Base-by-base conservation (phyloP, 2,113 vertebrate genomes). In the Phrynosoma platyrhinos region DNA sequence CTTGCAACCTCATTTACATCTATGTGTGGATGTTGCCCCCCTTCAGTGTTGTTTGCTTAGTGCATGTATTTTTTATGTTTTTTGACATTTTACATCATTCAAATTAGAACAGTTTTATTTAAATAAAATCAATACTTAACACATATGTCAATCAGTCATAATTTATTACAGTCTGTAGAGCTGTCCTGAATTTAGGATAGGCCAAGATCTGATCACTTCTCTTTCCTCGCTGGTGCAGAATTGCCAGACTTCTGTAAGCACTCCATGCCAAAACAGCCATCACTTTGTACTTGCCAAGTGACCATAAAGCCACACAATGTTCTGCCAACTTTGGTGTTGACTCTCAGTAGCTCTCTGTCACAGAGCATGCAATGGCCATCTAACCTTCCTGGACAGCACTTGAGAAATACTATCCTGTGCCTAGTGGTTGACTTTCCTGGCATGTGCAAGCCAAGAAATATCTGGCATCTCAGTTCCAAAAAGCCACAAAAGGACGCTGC, bases 221-320 rank as follows among this genome's bases (percentile, higher is more conserved):
- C 13, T 4, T 64, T 9, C 78, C 87, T 58, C 9, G 30, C 72
- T 68, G 85, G 23, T 40, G 3, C 3, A 0, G 55, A 85, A 86
- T 3, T 75, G 82, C 81, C 30, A 16, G 1, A 3, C 27, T 53
- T 1, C 68, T 76, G 55, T 83, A 47, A 66, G 0, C 83, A n/a
- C 1, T 72, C 32, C 55, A 79, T 3, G 25, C 87, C 62, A 92
- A 85, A 87, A 87, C 58, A 92, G 84, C 84, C 82, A 5, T 77
- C 58, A 69, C 7, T 91, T 92, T 94, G 0, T 84, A 2, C 91
- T 68, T 58, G 72, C 86, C 53, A 90, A 9, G 25, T 83, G 79
- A 88, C 36, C 82, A 36, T 68, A 86, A 91, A 95, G 74, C 74
- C 82, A 25, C 42, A 58, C 47, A n/a, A 81, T 40, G 86, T 0